Conservation (phyloP, 2,888 invertebrate genomes). For the Bruchidius siliquastri region DNA sequence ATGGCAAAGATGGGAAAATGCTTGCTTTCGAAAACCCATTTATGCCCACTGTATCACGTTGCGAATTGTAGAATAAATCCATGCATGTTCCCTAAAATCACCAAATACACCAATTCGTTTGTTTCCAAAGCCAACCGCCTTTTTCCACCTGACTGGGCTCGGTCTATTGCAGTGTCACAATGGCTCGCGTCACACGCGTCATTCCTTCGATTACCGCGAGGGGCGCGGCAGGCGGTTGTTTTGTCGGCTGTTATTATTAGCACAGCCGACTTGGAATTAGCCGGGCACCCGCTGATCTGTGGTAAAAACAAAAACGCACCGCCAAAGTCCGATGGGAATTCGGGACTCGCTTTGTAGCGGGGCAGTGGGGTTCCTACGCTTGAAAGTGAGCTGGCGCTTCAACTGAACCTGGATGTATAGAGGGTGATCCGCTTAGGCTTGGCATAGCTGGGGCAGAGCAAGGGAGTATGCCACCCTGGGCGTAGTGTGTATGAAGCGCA, state of each 20-base stretch:
- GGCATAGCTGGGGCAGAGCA: too few species aligned
- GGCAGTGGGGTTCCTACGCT: background rate
- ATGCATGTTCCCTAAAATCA: background rate
- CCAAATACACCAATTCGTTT: background rate
- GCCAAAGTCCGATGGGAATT: background rate
- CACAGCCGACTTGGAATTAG: background rate
- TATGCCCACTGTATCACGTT: too few species aligned
- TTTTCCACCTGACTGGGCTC: background rate
- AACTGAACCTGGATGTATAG: background rate
- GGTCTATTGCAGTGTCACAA: background rate
- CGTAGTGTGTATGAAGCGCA: too few species aligned
- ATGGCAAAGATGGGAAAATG: too few species aligned
- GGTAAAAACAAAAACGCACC: background rate
- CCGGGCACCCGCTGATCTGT: background rate
- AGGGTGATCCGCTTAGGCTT: background rate
- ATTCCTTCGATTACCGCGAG: background rate
- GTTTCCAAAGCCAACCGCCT: background rate
- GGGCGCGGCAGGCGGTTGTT: background rate
- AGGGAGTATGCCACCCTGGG: too few species aligned
- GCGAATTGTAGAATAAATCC: too few species aligned
- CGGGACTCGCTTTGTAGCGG: background rate
- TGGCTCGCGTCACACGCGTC: background rate
- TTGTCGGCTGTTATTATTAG: background rate
- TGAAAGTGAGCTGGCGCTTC: background rate
- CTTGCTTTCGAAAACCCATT: too few species aligned